Conservation (phyloP, 2,113 vertebrate genomes). For the Oreochromis spilurus region DNA sequence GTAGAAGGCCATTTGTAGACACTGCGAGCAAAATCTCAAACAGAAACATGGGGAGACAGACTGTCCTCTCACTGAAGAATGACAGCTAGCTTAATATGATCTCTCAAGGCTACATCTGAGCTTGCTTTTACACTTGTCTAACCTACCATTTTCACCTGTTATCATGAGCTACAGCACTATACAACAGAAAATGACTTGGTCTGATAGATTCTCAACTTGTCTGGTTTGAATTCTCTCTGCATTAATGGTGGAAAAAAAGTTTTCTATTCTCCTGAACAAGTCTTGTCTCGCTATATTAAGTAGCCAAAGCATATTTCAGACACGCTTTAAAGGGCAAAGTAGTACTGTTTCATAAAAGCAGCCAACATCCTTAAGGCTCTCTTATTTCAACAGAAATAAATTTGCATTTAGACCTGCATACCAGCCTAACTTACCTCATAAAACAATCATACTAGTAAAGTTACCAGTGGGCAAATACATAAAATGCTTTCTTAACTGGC, state of each 20-base stretch:
- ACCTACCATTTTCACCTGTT: conserved; percentile 14
- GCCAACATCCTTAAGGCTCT: background rate
- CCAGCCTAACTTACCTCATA: background rate
- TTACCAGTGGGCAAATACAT: background rate
- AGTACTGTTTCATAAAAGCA: background rate
- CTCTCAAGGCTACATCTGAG: conserved; percentile 19
- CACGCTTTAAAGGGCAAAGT: background rate
- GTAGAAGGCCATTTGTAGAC: conserved; percentile 9
- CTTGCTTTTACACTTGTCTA: conserved; percentile 3
- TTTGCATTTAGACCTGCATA: background rate
- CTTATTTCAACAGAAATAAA: background rate
- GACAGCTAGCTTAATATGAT: conserved; percentile 12
- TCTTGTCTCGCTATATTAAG: background rate
- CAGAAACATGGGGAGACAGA: background rate
- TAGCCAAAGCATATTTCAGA: background rate
- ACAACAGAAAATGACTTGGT: background rate
- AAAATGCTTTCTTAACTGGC: background rate
- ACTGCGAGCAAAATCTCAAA: conserved; percentile 10
- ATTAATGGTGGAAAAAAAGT: background rate
- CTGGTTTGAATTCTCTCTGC: background rate
- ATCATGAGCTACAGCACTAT: background rate
- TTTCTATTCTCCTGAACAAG: background rate
- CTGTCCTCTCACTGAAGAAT: conserved; percentile 14
- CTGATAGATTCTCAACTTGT: background rate
- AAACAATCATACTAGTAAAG: background rate